Percentiles rank a stretch among this genome's conserved stretches.
Conservation (phyloP, 2,888 invertebrate species). For the Leucophora obtusa region DNA sequence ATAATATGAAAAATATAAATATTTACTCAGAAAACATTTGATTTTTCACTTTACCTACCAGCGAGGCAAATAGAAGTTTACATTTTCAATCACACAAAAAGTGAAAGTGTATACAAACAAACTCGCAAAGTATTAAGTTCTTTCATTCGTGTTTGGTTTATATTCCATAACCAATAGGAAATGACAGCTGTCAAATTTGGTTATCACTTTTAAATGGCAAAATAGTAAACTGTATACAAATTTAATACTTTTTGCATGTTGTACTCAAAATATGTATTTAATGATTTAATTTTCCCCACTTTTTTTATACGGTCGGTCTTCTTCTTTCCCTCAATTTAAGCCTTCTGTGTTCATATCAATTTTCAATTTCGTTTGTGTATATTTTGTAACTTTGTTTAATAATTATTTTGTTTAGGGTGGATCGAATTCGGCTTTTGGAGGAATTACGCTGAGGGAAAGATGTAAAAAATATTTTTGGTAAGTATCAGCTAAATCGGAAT, state of each 20-base stretch:
- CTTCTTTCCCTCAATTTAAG: not conserved
- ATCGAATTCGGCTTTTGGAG: too few species aligned
- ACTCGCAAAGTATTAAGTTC: conserved; percentile 35
- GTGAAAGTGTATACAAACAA: conserved; percentile 24
- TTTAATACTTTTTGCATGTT: conserved; percentile 15
- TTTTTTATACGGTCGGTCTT: not conserved
- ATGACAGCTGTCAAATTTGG: conserved; percentile 65
- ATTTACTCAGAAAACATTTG: conserved; percentile 50
- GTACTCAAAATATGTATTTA: conserved; percentile 15
- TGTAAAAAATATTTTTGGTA: too few species aligned
- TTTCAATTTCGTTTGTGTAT: conserved; percentile 20
- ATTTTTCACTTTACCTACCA: conserved; percentile 20
- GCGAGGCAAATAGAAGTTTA: conserved; percentile 29
- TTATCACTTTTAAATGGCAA: conserved; percentile 52
- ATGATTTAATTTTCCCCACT: conserved; percentile 10
- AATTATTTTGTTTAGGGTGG: conserved; percentile 6
- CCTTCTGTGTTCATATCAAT: conserved; percentile 24
- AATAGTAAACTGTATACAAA: conserved; percentile 11
- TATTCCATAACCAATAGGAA: conserved; percentile 30
- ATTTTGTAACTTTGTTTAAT: conserved; percentile 22
- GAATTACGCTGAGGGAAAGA: too few species aligned
- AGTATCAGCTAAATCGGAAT: too few species aligned
- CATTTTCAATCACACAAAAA: conserved; percentile 46
- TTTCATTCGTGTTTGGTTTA: conserved; percentile 24
- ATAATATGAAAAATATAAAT: conserved; percentile 38